phyloP scores from a whole-genome alignment of 1,140 invertebrate species.

The Himalopsyche phryganea region DNA sequence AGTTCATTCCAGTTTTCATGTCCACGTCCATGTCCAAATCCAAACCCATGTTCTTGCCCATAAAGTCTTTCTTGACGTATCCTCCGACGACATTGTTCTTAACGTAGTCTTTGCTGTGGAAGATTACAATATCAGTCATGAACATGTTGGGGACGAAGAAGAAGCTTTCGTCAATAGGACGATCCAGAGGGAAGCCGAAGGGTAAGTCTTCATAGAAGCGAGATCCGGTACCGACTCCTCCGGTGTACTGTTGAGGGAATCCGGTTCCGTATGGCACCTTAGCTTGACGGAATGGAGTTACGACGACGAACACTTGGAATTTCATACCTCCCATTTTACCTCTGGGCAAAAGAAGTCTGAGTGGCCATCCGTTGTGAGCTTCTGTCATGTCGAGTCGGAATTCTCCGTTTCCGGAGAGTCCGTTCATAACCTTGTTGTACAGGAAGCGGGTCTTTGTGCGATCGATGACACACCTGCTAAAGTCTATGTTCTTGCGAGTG shows the following conservation, averaged over 20 bases:
- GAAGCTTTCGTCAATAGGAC: conserved; percentile 50
- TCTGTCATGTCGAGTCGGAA: conserved; percentile 52
- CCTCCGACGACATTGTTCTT: conserved; percentile 20
- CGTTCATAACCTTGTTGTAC: conserved; percentile 44
- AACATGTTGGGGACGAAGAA: conserved; percentile 58
- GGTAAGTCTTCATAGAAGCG: conserved; percentile 54
- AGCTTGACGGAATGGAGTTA: conserved; percentile 46
- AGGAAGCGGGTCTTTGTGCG: conserved; percentile 44
- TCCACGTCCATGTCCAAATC: no score
- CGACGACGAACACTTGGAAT: conserved; percentile 57
- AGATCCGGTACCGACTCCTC: conserved; percentile 45
- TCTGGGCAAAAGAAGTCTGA: conserved; percentile 56
- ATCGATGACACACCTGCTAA: conserved; percentile 55
- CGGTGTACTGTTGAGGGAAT: conserved; percentile 39
- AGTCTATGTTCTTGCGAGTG: conserved; percentile 63
- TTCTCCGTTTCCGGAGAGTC: conserved; percentile 40
- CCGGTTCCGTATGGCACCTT: conserved; percentile 38
- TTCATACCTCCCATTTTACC: conserved; percentile 55
- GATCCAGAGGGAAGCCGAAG: conserved; percentile 67
- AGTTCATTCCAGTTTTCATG: no score
- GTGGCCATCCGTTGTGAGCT: conserved; percentile 57
- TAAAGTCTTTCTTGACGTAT: background rate
- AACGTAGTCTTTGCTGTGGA: conserved; percentile 47
- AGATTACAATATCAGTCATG: conserved; percentile 57
- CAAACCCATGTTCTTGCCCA: no score